These are phyloP conservation scores for Cyrtorhinus lividipennis DNA, from an alignment of 1,140 invertebrate genomes.

Conservation along the genomic window DNA sequence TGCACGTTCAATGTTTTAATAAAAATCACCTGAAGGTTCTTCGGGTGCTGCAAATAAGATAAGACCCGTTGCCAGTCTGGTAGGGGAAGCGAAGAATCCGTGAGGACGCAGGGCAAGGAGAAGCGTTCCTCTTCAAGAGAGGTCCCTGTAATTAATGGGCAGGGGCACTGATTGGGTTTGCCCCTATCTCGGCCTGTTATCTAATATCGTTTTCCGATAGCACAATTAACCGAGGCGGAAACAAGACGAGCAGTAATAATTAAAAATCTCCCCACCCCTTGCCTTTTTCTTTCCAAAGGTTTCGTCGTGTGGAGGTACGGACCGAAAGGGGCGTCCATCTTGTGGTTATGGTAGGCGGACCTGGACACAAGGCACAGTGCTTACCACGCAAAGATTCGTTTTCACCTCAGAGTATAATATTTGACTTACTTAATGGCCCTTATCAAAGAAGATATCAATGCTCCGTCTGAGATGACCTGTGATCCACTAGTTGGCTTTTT, in stretches of 20 bases:
- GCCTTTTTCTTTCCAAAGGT: background rate
- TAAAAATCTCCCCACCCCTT: slow-evolving; percentile 16
- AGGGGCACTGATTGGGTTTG: slow-evolving; percentile 20
- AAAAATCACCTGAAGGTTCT: background rate
- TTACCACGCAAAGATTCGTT: too few relatives aligned
- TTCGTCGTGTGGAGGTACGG: background rate
- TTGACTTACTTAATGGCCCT: too few relatives aligned
- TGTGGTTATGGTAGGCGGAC: background rate
- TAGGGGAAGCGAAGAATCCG: background rate
- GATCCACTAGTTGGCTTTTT: too few relatives aligned
- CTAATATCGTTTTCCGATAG: slow-evolving; percentile 22
- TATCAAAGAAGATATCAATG: too few relatives aligned
- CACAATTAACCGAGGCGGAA: slow-evolving; percentile 19
- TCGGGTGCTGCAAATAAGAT: background rate
- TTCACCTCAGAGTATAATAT: too few relatives aligned
- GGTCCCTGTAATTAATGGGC: slow-evolving; percentile 19
- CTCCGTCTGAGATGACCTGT: too few relatives aligned
- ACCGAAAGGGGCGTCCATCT: background rate
- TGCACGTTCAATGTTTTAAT: background rate
- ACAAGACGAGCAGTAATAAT: slow-evolving; percentile 19
- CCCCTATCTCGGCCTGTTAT: slow-evolving; percentile 21
- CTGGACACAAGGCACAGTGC: too few relatives aligned
- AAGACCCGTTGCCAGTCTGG: background rate
- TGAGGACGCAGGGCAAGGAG: too few relatives aligned
- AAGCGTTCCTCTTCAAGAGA: background rate